Percentiles rank a stretch among this genome's conserved stretches.
Evolutionary conservation across 2,113 vertebrate genomes (phyloP).

Genomic region (Channa argus): DNA sequence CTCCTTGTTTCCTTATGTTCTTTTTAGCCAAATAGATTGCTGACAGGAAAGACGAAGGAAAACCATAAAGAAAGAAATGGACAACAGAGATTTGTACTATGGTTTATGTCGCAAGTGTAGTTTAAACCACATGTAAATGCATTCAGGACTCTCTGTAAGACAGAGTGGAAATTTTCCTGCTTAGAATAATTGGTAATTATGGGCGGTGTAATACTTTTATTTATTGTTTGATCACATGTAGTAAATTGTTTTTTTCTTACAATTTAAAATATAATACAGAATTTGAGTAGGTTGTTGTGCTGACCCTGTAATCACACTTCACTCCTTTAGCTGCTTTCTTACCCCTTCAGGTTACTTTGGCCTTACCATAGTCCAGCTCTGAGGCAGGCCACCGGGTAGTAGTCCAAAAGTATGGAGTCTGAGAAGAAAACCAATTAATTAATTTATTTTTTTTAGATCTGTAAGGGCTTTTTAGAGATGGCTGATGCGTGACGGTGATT

Average conservation of each 20-base stretch:
- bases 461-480: background rate
- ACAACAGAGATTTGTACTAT: background rate
- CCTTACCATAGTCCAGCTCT: slow-evolving; percentile 93
- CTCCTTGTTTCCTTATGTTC: slow-evolving; percentile 92
- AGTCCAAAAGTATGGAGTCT: slow-evolving; percentile 96
- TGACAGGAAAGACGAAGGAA: slow-evolving; percentile 52
- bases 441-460: too few relatives aligned
- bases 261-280: too few relatives aligned
- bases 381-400: slow-evolving; percentile 91
- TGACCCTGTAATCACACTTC: background rate
- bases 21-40: slow-evolving; percentile 96
- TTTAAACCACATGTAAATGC: background rate
- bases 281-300: background rate
- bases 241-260: too few relatives aligned
- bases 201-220: too few relatives aligned
- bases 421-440: background rate
- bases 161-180: too few relatives aligned
- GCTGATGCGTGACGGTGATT: slow-evolving; percentile 64
- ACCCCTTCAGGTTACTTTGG: background rate
- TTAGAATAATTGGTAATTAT: too few relatives aligned
- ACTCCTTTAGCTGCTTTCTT: background rate
- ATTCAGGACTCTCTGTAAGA: background rate
- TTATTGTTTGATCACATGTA: too few relatives aligned
- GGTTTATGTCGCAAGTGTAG: background rate
- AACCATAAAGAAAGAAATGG: background rate